These are phyloP conservation scores for Habropoda laboriosa DNA, from an alignment of 1,140 invertebrate species.

Conservation along the genomic window DNA sequence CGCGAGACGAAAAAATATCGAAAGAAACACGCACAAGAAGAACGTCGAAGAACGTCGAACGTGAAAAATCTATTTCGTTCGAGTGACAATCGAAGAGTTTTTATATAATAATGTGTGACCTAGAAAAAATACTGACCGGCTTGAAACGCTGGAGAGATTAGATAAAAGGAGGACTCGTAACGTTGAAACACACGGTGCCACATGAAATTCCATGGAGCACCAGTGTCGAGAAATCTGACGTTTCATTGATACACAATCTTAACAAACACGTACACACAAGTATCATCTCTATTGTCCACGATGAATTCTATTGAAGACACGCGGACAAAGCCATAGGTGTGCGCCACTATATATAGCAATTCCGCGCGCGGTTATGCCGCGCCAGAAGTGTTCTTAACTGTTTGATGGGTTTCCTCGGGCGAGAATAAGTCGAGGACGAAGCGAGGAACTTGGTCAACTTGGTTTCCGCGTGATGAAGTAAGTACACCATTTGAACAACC, in stretches of 20 bases:
- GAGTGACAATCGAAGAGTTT: not conserved
- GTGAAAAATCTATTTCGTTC: too few relatives aligned
- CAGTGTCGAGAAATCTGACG: not conserved
- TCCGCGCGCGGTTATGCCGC: not conserved
- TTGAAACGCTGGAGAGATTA: not conserved
- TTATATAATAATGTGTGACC: not conserved
- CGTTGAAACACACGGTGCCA: not conserved
- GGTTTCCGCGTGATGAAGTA: conserved; percentile 28
- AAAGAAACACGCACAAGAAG: not conserved
- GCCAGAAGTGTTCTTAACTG: conserved; percentile 8
- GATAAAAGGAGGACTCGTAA: conserved; percentile 12
- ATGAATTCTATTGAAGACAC: not conserved
- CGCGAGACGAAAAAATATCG: too few relatives aligned
- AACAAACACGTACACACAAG: not conserved
- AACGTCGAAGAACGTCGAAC: not conserved
- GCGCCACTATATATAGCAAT: not conserved
- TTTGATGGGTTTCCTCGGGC: conserved; percentile 13
- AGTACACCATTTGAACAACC: conserved; percentile 24
- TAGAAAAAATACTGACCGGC: conserved; percentile 11
- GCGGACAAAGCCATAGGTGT: not conserved
- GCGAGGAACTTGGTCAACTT: not conserved
- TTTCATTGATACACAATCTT: conserved; percentile 28
- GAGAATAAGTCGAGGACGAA: conserved; percentile 1
- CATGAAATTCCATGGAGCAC: not conserved
- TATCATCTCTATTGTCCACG: not conserved